phyloP scores from a whole-genome alignment of 2,113 vertebrate genomes.

The Seriola quinqueradiata region DNA sequence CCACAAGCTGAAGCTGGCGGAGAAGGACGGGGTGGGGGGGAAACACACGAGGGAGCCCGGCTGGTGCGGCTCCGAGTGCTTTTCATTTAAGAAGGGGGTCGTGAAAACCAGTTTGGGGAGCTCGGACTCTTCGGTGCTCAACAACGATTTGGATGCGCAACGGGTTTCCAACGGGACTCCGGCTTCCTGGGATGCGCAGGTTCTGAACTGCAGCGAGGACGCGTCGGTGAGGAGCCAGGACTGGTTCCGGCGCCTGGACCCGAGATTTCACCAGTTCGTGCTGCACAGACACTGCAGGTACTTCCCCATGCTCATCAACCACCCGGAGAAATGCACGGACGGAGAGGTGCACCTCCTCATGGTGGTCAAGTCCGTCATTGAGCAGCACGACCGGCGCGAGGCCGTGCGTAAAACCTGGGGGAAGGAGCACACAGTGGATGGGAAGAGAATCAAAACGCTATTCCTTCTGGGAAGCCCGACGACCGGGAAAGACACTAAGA shows the following conservation, averaged over 20 bases:
- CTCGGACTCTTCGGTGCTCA: not conserved
- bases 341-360: slow-evolving; percentile 83
- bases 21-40: slow-evolving; percentile 67
- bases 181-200: slow-evolving; percentile 78
- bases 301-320: slow-evolving; percentile 87
- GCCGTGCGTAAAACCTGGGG: slow-evolving; percentile 86
- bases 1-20: slow-evolving; percentile 81
- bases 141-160: slow-evolving; percentile 10
- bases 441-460: slow-evolving; percentile 81
- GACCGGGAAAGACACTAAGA: slow-evolving; percentile 80
- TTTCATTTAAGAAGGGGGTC: slow-evolving; percentile 45
- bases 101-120: slow-evolving; percentile 20
- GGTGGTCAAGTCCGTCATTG: slow-evolving; percentile 86
- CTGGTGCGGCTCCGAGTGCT: slow-evolving; percentile 73
- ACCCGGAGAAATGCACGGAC: slow-evolving; percentile 84
- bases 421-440: slow-evolving; percentile 67
- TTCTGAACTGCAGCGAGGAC: slow-evolving; percentile 81
- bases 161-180: slow-evolving; percentile 47
- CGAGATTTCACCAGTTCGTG: slow-evolving; percentile 85
- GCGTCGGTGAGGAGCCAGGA: slow-evolving; percentile 62
- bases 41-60: slow-evolving; percentile 44
- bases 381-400: slow-evolving; percentile 86
- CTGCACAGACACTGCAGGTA: slow-evolving; percentile 86
- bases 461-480: slow-evolving; percentile 85
- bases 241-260: slow-evolving; percentile 83